Evolutionary conservation across 1,140 invertebrate genomes (phyloP), one percentile per base, ranked within the genome.

Genomic region (Megalopta genalis): DNA sequence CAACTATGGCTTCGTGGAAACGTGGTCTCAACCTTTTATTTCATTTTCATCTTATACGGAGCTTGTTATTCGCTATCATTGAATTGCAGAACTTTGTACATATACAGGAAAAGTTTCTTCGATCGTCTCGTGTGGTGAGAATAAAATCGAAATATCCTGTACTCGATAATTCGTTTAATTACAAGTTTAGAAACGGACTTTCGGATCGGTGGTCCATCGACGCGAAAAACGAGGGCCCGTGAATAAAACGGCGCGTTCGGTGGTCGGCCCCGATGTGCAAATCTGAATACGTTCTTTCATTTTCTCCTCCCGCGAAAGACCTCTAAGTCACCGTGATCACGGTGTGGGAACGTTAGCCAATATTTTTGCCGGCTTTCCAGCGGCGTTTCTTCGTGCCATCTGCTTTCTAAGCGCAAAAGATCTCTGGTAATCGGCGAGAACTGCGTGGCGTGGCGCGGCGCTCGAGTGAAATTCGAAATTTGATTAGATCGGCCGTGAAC

Each of bases 391-490:
- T 27, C 23, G 27, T 46, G 39, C 49, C 49, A 52, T 39, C 18
- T 18, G 25, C 64, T 66, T 66, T 66, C 64, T 66, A 76, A 18
- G 65, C 9, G 37, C 25, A 52, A 4, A 32, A 32, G 2, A 39
- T 39, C n/a, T n/a, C 16, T 7, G 21, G 4, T 32, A 23, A 23
- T 23, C 64, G 12, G 64, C 4, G 39, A 1, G 39, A 46, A 14
- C 4, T 18, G 37, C n/a, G 16, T 21, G 59, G 3, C 32, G 54
- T 32, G 32, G 32, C 32, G 32, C 32, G 32, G 32, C 32, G 32
- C 32, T 4, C n/a, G 54, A 62, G 76, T 72, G 76, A 78, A 78
- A 78, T 65, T 78, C 32, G 68, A 71, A 70, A 70, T 62, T 77
- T 60, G 18, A 63, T 52, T 77, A 63, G 46, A 62, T 63, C 27